phyloP scores from a whole-genome alignment of 2,888 invertebrate genomes.

The Chymomyza amoena region DNA sequence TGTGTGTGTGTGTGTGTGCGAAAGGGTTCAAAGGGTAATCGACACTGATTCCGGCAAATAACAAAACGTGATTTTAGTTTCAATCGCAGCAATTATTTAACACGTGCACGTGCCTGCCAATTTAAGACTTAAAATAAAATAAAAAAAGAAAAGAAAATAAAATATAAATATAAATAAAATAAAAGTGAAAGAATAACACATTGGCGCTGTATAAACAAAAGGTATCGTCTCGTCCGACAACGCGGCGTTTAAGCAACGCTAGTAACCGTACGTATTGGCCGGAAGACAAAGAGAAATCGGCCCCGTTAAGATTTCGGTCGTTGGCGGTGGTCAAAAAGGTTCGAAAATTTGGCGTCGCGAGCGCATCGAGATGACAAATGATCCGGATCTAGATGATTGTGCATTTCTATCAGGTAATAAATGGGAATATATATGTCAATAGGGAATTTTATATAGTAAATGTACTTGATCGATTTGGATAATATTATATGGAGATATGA shows the following conservation, averaged over 20 bases:
- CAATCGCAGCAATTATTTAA: constrained; percentile 14
- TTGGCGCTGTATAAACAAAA: neutral
- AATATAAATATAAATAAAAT: constrained; percentile 10
- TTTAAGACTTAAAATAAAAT: neutral
- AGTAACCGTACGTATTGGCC: constrained; percentile 77
- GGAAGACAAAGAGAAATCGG: constrained; percentile 77
- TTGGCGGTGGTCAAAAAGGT: constrained; percentile 78
- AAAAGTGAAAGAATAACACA: neutral
- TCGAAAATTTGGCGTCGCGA: constrained; percentile 79
- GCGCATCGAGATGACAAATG: constrained; percentile 87
- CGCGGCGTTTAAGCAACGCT: constrained; percentile 57
- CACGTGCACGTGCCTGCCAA: neutral
- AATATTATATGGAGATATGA: too few relatives aligned
- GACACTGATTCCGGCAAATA: constrained; percentile 14
- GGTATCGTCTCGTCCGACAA: neutral
- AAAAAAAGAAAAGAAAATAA: constrained; percentile 3
- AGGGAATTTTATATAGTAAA: too few relatives aligned
- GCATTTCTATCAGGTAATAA: constrained; percentile 91
- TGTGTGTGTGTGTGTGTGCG: neutral
- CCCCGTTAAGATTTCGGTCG: constrained; percentile 79
- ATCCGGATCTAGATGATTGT: constrained; percentile 95
- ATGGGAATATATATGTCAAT: neutral
- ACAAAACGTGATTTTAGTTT: constrained; percentile 9
- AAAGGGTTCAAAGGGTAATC: constrained; percentile 8
- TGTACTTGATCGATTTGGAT: too few relatives aligned